Conservation (phyloP, 1,140 invertebrate genomes). For the Medauroidea extradentata region DNA sequence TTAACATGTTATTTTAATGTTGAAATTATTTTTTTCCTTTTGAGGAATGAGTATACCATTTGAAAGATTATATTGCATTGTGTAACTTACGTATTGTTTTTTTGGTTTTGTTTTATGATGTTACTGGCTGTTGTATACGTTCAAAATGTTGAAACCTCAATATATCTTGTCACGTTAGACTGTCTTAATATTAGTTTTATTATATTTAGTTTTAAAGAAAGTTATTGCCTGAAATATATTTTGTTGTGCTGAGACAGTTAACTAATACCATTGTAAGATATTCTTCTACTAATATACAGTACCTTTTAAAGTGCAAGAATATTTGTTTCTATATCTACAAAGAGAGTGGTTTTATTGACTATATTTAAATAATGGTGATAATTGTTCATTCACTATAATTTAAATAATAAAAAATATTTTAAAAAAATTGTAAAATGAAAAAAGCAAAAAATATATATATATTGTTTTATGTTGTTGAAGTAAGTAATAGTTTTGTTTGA, state of each 20-base stretch:
- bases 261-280: constrained; percentile 5
- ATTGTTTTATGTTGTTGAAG: too few relatives aligned
- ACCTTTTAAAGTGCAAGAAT: too few relatives aligned
- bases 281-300: not conserved
- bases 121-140: constrained; percentile 11
- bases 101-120: constrained; percentile 3
- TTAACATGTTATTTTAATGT: constrained; percentile 2
- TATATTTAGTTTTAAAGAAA: not conserved
- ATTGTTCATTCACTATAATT: too few relatives aligned
- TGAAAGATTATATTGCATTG: constrained; percentile 1
- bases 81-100: not conserved
- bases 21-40: constrained; percentile 5
- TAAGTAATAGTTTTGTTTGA: too few relatives aligned
- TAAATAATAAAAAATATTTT: too few relatives aligned
- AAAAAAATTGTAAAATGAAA: too few relatives aligned
- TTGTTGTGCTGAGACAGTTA: not conserved
- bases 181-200: not conserved
- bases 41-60: not conserved
- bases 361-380: too few relatives aligned
- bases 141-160: constrained; percentile 6
- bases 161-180: not conserved
- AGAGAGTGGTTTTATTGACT: too few relatives aligned
- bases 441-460: too few relatives aligned
- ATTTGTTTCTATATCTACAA: too few relatives aligned
- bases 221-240: constrained; percentile 6